phyloP scores from a whole-genome alignment of 1,140 invertebrate genomes.

The Ostrea denselamellosa region DNA sequence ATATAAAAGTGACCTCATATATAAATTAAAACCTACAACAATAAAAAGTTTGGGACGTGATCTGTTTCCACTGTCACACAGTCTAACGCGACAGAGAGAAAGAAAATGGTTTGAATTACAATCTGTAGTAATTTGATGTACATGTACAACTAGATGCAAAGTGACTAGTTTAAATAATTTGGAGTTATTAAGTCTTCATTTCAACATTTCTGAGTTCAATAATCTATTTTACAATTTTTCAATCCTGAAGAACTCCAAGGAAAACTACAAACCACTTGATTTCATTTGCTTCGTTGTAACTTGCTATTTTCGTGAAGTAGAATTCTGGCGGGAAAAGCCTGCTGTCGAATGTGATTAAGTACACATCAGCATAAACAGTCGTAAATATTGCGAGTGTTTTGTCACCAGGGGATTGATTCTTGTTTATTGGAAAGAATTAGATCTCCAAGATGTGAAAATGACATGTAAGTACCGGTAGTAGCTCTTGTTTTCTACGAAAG shows the following conservation, averaged over 20 bases:
- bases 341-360: background rate
- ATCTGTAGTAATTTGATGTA: too few relatives aligned
- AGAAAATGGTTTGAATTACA: too few relatives aligned
- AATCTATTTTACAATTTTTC: background rate
- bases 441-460: background rate
- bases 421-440: background rate
- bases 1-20: too few relatives aligned
- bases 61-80: too few relatives aligned
- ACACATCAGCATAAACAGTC: background rate
- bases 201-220: background rate
- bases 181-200: background rate
- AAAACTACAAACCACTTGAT: background rate
- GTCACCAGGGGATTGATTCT: background rate
- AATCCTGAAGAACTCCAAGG: background rate
- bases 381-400: background rate
- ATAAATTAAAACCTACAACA: too few relatives aligned
- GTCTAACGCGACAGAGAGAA: too few relatives aligned
- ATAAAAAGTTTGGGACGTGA: too few relatives aligned
- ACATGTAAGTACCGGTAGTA: too few relatives aligned
- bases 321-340: background rate
- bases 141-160: too few relatives aligned
- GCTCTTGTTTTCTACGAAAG: too few relatives aligned
- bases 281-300: background rate
- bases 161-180: too few relatives aligned
- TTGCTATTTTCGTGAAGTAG: background rate